Base-by-base conservation (phyloP, 2,888 invertebrate genomes). In the Rhagophthalmus giganteus region DNA sequence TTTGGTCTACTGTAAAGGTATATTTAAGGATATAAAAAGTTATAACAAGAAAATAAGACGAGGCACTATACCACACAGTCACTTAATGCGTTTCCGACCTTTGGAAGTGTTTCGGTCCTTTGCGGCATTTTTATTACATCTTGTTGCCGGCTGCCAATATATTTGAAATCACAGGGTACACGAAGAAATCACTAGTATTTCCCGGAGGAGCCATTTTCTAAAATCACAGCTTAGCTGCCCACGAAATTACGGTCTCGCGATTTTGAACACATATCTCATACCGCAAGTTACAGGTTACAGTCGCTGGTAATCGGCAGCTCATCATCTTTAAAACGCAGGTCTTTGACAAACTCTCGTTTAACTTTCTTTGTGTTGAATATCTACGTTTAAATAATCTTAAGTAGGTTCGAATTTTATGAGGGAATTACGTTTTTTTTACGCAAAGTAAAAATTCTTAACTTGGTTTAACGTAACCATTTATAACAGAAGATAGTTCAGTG, bases 81-180 rank as follows among this genome's bases (percentile, higher is more conserved):
- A 57, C 61, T 64, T 64, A 64, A 64, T 62, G 60, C 56, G 61
- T 63, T 64, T 63, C 63, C 58, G 57, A 50, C 55, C 52, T 41
- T 47, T 58, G 37, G 42, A 65, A 65, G 61, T 61, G 64, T 59
- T 54, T 60, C 52, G 58, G 49, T 33, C 48, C 47, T 48, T 54
- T 49, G 54, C 54, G 54, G 54, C 54, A 55, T 59, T 66, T 76
- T 76, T 75, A 74, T 74, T 77, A 76, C 72, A 75, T 73, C 68
- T 71, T 69, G 72, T 70, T 74, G 75, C 73, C 70, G 74, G 73
- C 71, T 71, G 68, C 70, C 74, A 74, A 76, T 75, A 76, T 73
- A 76, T 70, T 73, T 68, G 71, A 75, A 77, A 77, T 76, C 76
- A 76, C 74, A 74, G 68, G 67, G 67, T 69, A 63, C 69, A 66